phyloP scores from a whole-genome alignment of 1,140 invertebrate genomes.

The Scaptomyza graminum region DNA sequence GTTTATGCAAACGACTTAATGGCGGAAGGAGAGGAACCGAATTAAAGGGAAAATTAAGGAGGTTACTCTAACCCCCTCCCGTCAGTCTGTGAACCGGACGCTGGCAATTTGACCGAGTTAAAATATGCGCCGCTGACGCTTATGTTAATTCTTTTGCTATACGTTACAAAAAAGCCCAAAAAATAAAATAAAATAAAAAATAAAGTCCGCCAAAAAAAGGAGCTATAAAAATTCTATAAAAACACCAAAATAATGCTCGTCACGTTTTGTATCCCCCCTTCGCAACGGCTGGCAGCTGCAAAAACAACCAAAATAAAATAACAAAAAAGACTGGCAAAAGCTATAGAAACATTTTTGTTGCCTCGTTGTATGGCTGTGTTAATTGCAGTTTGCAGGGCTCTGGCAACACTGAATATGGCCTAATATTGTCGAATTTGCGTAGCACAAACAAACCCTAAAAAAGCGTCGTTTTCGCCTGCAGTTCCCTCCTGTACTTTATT shows the following conservation, averaged over 20 bases:
- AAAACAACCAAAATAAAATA: conserved; percentile 15
- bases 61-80: neutral
- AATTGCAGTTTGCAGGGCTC: conserved; percentile 59
- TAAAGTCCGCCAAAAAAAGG: conserved; percentile 38
- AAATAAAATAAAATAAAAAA: conserved; percentile 23
- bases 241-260: conserved; percentile 71
- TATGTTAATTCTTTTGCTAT: conserved; percentile 72
- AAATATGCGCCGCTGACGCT: conserved; percentile 79
- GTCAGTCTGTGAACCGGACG: conserved; percentile 62
- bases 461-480: conserved; percentile 19
- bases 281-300: conserved; percentile 46
- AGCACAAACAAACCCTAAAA: conserved; percentile 25
- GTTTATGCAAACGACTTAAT: conserved; percentile 68
- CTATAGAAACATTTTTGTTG: conserved; percentile 56
- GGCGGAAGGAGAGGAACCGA: conserved; percentile 4
- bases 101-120: conserved; percentile 80
- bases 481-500: conserved; percentile 44
- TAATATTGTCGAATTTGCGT: conserved; percentile 79
- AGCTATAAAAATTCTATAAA: conserved; percentile 68
- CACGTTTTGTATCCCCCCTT: conserved; percentile 47
- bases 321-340: conserved; percentile 23
- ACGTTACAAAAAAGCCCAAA: conserved; percentile 42
- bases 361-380: conserved; percentile 56
- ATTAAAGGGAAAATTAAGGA: neutral
- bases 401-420: conserved; percentile 56